Evolutionary conservation across 2,797 vertebrate species (phyloP).

Genomic region (Thaleichthys pacificus): DNA sequence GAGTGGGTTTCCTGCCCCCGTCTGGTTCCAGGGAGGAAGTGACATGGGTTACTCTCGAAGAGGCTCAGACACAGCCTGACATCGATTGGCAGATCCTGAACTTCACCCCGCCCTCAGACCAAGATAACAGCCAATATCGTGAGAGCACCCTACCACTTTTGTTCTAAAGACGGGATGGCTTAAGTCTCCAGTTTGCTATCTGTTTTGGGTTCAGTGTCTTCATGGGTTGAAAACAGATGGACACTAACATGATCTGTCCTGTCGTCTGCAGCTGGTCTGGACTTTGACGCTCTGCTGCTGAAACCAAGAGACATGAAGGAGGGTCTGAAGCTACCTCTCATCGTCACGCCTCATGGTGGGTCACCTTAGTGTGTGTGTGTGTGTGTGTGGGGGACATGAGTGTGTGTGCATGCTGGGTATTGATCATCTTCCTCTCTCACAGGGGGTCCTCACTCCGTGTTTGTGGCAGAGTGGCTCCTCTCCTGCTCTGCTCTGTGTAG

Average conservation of each 20-base stretch:
- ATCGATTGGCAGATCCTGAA: slow-evolving; percentile 84
- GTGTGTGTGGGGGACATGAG: neutral
- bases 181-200: neutral
- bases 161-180: neutral
- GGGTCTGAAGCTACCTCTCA: slow-evolving; percentile 82
- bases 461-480: slow-evolving; percentile 87
- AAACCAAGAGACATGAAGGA: slow-evolving; percentile 76
- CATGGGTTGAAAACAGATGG: neutral
- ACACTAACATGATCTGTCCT: too few relatives aligned
- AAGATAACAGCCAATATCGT: slow-evolving; percentile 88
- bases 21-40: slow-evolving; percentile 74
- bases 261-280: slow-evolving; percentile 77
- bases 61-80: slow-evolving; percentile 71
- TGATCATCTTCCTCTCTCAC: slow-evolving; percentile 13
- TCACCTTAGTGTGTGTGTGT: slow-evolving; percentile 25
- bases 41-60: slow-evolving; percentile 88
- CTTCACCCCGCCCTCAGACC: slow-evolving; percentile 83
- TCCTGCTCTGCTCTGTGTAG: slow-evolving; percentile 82
- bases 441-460: slow-evolving; percentile 92
- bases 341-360: slow-evolving; percentile 91
- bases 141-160: slow-evolving; percentile 50
- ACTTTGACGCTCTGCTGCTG: slow-evolving; percentile 90
- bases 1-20: slow-evolving; percentile 85
- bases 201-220: neutral
- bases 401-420: neutral